Base-by-base conservation (phyloP, 2,797 vertebrate species). In the Eulemur albifrons region DNA sequence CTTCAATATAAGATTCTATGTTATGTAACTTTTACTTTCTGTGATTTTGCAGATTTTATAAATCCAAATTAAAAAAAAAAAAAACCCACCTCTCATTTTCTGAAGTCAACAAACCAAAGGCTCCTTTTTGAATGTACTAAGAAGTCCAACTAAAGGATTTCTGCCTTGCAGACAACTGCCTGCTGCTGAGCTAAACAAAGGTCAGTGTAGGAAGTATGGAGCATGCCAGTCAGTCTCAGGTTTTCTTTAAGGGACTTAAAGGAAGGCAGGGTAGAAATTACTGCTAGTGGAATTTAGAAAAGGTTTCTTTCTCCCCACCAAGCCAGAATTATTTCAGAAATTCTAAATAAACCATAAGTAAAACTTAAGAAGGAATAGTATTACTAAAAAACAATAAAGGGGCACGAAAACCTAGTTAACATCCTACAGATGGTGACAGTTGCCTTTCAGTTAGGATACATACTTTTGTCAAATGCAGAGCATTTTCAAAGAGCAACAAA, bases 401-500 rank as follows among this genome's bases (percentile, higher is more conserved):
- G 43, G 27, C 48, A 43, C 4, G 1, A 79, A 67, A 38, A 87
- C 11, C 17, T 38, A n/a, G n/a, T 43, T 86, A 94, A 93, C 48
- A 63, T 25, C 72, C 40, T 67, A 35, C 50, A 30, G 30, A 88
- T 57, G 8, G 50, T 15, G 54, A 38, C 17, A 43, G 75, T 2
- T 79, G 48, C 18, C 45, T 90, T 90, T 90, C 9, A 65, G 43
- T 7, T 38, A 70, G 32, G 27, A 48, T 32, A 12, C 23, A 65
- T 6, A 65, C 3, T 30, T 73, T 90, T 69, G 88, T 65, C 27
- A 88, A 86, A 93, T 27, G 25, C 27, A 65, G 45, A 93, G 38
- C 70, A 94, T 52, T 35, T 86, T 91, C 79, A 88, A 75, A 95
- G 52, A 97, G 20, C 15, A 96, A 94, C 0, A 85, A 13, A 76